A percentile compares a stretch with the other conserved stretches of the same genome.
phyloP scores from a whole-genome alignment of 2,888 invertebrate genomes.

The Phragmatobia fuliginosa region DNA sequence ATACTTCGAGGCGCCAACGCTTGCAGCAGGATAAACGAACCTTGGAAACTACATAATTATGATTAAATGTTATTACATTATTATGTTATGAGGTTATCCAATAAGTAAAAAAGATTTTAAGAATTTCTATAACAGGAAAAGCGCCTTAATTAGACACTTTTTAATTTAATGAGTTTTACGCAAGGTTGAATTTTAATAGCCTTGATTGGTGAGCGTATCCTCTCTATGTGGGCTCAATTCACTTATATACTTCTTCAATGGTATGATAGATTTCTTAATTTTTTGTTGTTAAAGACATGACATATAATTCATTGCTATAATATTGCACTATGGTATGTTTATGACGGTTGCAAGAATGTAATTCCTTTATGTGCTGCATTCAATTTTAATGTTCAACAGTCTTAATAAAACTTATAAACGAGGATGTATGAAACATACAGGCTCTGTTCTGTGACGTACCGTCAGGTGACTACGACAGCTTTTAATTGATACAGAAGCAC shows the following conservation, averaged over 20 bases:
- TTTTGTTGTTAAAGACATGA: neutral
- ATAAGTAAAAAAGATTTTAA: neutral
- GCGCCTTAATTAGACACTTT: neutral
- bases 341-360: neutral
- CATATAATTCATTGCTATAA: too few species aligned
- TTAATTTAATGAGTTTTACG: neutral
- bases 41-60: constrained; percentile 31
- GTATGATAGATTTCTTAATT: neutral
- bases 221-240: neutral
- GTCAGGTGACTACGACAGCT: constrained; percentile 3
- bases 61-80: constrained; percentile 41
- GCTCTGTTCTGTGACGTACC: constrained; percentile 1
- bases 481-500: constrained; percentile 14
- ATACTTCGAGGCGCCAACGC: neutral
- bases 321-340: neutral
- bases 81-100: constrained; percentile 24
- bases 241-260: neutral
- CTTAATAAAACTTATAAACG: neutral
- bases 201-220: neutral
- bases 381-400: neutral
- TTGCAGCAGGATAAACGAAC: constrained; percentile 3
- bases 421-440: neutral
- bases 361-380: neutral
- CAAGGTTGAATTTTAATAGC: neutral
- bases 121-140: neutral